Evolutionary conservation across 2,888 invertebrate genomes (phyloP).

Genomic region (Eupsilia transversa): DNA sequence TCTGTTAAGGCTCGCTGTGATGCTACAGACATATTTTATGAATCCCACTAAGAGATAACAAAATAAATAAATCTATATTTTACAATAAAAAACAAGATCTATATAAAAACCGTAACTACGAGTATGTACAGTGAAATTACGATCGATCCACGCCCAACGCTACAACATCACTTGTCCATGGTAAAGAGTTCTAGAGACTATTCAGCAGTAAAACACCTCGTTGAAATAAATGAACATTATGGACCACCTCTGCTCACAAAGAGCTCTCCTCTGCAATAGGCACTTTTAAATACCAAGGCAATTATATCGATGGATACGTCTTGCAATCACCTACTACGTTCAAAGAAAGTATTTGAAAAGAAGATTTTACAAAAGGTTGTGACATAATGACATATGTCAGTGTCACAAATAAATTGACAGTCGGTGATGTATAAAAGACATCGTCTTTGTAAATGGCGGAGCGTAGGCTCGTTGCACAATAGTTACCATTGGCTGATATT

Average conservation of each 20-base stretch:
- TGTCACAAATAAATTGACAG: conserved; percentile 37
- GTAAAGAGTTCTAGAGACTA: too few relatives aligned
- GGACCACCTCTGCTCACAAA: not conserved
- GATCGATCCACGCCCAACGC: too few relatives aligned
- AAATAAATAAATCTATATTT: too few relatives aligned
- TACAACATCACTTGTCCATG: too few relatives aligned
- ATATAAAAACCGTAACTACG: too few relatives aligned
- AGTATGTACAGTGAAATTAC: too few relatives aligned
- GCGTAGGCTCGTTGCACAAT: not conserved
- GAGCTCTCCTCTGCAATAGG: not conserved
- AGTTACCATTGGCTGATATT: not conserved
- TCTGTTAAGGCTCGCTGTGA: too few relatives aligned
- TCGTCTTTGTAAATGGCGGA: not conserved
- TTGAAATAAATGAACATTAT: not conserved
- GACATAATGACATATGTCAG: not conserved
- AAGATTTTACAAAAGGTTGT: conserved; percentile 15
- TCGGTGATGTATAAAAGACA: not conserved
- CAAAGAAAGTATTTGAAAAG: conserved; percentile 41
- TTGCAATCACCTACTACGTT: conserved; percentile 23
- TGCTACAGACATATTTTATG: too few relatives aligned
- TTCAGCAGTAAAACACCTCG: too few relatives aligned
- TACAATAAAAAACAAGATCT: too few relatives aligned
- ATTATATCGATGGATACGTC: conserved; percentile 20
- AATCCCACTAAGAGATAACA: too few relatives aligned
- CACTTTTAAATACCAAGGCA: conserved; percentile 24